These are phyloP conservation scores for Cecropterus lyciades DNA, from an alignment of 1,140 invertebrate genomes.

Conservation along the genomic window DNA sequence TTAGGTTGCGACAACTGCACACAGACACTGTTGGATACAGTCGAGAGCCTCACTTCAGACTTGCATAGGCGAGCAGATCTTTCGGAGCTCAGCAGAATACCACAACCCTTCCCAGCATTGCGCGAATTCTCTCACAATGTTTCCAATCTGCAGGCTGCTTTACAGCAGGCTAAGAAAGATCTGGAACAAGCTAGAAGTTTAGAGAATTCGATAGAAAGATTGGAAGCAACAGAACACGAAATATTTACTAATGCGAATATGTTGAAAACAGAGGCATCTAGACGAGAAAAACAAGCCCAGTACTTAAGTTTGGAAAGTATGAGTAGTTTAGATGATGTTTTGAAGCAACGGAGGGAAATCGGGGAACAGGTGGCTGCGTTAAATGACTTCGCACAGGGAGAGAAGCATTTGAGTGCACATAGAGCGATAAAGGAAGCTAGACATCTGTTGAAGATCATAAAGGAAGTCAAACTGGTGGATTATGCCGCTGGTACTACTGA, in stretches of 20 bases:
- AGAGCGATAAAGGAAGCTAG: slow-evolving; percentile 86
- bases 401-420: slow-evolving; percentile 85
- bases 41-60: slow-evolving; percentile 86
- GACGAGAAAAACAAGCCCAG: slow-evolving; percentile 53
- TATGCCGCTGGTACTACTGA: slow-evolving; percentile 75
- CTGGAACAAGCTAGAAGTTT: slow-evolving; percentile 52
- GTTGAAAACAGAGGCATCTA: slow-evolving; percentile 58
- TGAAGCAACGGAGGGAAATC: slow-evolving; percentile 56
- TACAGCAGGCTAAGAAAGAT: slow-evolving; percentile 44
- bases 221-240: slow-evolving; percentile 59
- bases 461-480: slow-evolving; percentile 80
- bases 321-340: slow-evolving; percentile 67
- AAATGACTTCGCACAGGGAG: slow-evolving; percentile 84
- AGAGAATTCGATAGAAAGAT: slow-evolving; percentile 43
- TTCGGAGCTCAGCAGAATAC: slow-evolving; percentile 87
- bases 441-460: slow-evolving; percentile 84
- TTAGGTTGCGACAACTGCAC: slow-evolving; percentile 97
- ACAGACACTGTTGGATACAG: slow-evolving; percentile 90
- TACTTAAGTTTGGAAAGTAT: slow-evolving; percentile 71
- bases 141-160: slow-evolving; percentile 48
- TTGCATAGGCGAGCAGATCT: slow-evolving; percentile 83
- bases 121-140: slow-evolving; percentile 73
- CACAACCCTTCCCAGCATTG: slow-evolving; percentile 89
- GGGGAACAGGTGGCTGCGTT: slow-evolving; percentile 75
- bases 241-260: slow-evolving; percentile 58